Conservation (phyloP, 2,888 invertebrate species). For the Furcula furcula region DNA sequence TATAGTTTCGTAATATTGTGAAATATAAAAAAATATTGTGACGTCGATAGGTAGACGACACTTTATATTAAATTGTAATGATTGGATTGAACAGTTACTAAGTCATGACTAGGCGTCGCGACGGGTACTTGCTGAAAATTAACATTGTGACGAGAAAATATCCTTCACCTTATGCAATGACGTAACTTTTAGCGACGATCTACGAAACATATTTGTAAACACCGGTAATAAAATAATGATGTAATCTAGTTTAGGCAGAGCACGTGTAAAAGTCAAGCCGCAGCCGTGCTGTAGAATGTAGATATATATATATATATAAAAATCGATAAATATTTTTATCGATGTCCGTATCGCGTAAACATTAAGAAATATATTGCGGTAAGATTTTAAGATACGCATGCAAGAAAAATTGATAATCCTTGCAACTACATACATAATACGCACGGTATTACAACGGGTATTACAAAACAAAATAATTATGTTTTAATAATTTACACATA, state of each 20-base stretch:
- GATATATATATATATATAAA: too few species aligned
- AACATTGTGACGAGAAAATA: constrained; percentile 24
- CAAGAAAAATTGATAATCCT: too few species aligned
- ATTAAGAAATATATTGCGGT: too few species aligned
- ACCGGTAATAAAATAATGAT: constrained; percentile 2
- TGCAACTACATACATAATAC: too few species aligned
- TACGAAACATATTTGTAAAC: constrained; percentile 15
- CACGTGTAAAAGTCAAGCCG: neutral
- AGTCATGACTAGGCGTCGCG: constrained; percentile 21
- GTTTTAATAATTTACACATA: too few species aligned
- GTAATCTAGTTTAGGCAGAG: neutral
- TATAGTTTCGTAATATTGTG: constrained; percentile 36
- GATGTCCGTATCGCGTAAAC: too few species aligned
- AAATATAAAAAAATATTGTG: constrained; percentile 23
- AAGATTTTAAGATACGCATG: too few species aligned
- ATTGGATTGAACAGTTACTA: constrained; percentile 28
- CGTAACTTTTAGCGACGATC: constrained; percentile 15
- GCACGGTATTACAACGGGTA: too few species aligned
- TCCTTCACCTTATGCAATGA: constrained; percentile 34
- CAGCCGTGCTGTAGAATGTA: neutral
- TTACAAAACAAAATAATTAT: too few species aligned
- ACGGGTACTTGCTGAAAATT: constrained; percentile 17
- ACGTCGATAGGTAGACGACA: constrained; percentile 11
- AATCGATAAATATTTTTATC: too few species aligned
- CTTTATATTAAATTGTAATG: constrained; percentile 14